These are phyloP conservation scores for Paradisaea rubra DNA, from an alignment of 2,113 vertebrate species.

Conservation along the genomic window DNA sequence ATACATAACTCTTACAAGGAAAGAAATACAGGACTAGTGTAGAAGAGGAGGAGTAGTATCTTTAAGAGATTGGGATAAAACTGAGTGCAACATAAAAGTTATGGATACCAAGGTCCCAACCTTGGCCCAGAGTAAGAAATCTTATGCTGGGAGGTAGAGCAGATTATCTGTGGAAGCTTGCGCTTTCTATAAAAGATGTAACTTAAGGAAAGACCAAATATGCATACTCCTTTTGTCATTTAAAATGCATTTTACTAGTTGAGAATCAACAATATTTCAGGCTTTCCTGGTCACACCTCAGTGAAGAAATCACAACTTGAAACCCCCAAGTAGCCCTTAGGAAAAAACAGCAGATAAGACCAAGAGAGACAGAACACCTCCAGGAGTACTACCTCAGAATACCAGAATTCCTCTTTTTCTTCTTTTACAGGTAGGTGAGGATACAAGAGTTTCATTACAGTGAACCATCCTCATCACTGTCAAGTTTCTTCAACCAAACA, in stretches of 20 bases:
- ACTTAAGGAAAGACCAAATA: neutral
- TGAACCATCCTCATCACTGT: neutral
- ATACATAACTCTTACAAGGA: neutral
- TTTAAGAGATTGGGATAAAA: neutral
- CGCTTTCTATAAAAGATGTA: neutral
- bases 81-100: neutral
- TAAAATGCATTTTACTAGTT: neutral
- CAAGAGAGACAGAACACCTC: neutral
- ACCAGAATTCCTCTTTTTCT: neutral
- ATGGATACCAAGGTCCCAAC: neutral
- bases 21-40: neutral
- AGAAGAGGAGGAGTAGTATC: neutral
- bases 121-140: neutral
- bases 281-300: neutral
- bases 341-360: neutral
- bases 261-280: neutral
- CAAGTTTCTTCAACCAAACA: neutral
- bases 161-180: neutral
- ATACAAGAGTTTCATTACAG: neutral
- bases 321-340: neutral
- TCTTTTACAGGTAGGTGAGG: neutral
- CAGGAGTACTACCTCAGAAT: neutral
- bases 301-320: neutral
- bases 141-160: neutral
- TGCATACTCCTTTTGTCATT: neutral